These are phyloP conservation scores for Saccostrea cuccullata DNA, from an alignment of 1,140 invertebrate species.

Conservation along the genomic window DNA sequence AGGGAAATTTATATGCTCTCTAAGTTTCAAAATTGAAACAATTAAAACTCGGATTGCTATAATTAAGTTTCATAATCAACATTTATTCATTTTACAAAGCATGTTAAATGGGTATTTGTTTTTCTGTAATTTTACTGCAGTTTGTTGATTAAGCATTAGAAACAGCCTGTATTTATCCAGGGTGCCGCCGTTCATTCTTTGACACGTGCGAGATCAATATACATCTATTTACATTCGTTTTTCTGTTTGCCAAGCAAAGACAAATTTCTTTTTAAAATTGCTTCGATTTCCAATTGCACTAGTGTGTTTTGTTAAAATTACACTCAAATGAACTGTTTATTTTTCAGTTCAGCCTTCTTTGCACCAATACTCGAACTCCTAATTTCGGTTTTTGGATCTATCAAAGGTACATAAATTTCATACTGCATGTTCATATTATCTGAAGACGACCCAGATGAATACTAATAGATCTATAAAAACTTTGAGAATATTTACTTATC, in stretches of 20 bases:
- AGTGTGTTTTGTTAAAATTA: neutral
- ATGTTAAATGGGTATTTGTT: too few species aligned
- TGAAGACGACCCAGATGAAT: too few species aligned
- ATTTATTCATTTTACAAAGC: too few species aligned
- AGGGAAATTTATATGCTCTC: too few species aligned
- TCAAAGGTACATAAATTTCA: too few species aligned
- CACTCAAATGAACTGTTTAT: neutral
- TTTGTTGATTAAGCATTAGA: neutral
- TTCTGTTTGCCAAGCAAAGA: neutral
- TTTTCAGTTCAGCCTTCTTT: neutral
- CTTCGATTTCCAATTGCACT: neutral
- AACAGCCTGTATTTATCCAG: neutral
- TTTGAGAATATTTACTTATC: neutral
- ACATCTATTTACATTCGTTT: neutral
- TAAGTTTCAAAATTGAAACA: too few species aligned
- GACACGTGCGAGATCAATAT: slow-evolving; percentile 17
- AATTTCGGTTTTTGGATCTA: neutral
- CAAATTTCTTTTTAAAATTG: neutral
- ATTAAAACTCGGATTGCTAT: too few species aligned
- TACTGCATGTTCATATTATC: too few species aligned
- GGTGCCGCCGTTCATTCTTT: neutral
- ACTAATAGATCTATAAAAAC: too few species aligned
- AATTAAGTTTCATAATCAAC: too few species aligned
- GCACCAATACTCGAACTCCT: neutral
- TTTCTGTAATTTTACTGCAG: neutral